Evolutionary conservation across 2,797 vertebrate genomes (phyloP).

Genomic region (Parauchenoglanis punctatus): DNA sequence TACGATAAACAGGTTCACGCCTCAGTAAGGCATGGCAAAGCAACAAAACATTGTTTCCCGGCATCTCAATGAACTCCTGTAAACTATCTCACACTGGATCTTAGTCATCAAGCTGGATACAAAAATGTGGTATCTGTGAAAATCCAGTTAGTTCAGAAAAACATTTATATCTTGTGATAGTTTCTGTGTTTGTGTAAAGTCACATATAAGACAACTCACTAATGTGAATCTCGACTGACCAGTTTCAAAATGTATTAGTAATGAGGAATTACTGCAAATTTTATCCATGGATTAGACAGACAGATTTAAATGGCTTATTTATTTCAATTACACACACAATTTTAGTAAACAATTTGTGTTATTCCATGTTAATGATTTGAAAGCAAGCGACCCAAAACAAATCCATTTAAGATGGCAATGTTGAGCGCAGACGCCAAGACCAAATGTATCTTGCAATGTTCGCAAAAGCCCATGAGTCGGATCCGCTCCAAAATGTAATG

Average conservation of each 20-base stretch:
- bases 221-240: background rate
- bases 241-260: background rate
- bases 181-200: background rate
- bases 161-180: too few species aligned
- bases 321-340: background rate
- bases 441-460: too few species aligned
- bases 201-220: background rate
- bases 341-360: too few species aligned
- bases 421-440: too few species aligned
- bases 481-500: too few species aligned
- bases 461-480: too few species aligned
- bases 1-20: constrained; percentile 71
- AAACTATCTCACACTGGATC: constrained; percentile 25
- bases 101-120: background rate
- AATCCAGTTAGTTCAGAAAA: background rate
- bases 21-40: constrained; percentile 56
- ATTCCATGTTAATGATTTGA: background rate
- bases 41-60: constrained; percentile 63
- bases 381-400: background rate
- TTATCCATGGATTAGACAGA: background rate
- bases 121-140: background rate
- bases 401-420: too few species aligned
- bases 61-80: constrained; percentile 38
- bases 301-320: background rate
- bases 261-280: background rate